Conservation (phyloP, 2,113 vertebrate species). For the Pantherophis guttatus region DNA sequence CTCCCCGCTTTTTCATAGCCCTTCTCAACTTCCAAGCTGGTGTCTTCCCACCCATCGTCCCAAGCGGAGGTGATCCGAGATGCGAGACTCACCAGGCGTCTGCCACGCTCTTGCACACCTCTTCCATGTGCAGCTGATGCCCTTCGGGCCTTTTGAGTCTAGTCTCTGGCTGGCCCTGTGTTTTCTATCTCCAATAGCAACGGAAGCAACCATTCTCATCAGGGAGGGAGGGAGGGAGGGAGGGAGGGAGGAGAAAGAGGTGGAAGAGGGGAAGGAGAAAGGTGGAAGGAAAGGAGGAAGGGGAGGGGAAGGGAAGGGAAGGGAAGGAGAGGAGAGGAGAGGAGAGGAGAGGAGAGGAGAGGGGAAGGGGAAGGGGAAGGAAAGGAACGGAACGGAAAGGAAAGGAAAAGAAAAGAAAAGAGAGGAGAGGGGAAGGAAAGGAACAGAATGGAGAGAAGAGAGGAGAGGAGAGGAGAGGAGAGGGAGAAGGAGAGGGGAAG, state of each 20-base stretch:
- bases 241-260: not conserved
- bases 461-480: no score
- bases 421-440: not conserved
- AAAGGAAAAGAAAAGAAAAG: no score
- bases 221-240: not conserved
- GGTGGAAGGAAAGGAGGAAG: no score
- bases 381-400: no score
- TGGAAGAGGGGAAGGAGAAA: no score
- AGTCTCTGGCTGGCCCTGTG: not conserved
- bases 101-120: not conserved
- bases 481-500: no score
- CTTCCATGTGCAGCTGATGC: not conserved
- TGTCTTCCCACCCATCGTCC: not conserved
- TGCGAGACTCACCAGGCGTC: not conserved
- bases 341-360: no score
- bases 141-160: rapidly evolving
- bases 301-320: no score
- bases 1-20: not conserved
- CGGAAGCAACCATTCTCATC: not conserved
- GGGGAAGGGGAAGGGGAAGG: no score
- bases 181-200: constrained; percentile 41
- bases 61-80: not conserved
- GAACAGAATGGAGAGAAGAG: no score
- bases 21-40: not conserved
- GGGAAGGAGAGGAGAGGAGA: rapidly evolving